Base-by-base conservation (phyloP, 1,140 invertebrate genomes). In the Adelges cooleyi region DNA sequence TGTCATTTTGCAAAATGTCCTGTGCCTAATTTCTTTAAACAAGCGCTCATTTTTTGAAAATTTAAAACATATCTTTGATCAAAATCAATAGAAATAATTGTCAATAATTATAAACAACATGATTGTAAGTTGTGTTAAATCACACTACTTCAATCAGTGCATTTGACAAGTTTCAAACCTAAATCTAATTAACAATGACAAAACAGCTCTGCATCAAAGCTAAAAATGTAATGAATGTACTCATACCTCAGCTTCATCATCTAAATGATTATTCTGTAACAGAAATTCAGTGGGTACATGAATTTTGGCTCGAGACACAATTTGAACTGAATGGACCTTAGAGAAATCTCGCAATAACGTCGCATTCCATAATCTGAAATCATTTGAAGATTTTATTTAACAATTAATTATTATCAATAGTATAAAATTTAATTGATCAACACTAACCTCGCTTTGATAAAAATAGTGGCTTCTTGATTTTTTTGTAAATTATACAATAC, bases 331-430 rank as follows among this genome's bases (percentile, higher is more conserved):
- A 72, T 90, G 85, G n/a, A 92, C 87, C 49, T 84, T 79, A 0
- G 87, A 84, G 76, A 92, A 93, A 74, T 94, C 87, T 72, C 90
- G 86, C 1, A 90, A 84, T 13, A 96, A 76, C 0, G 92, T 95
- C 1, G 86, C 84, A 78, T 94, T 95, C 92, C 92, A 95, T 8
- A 96, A 77, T 52, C 89, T 81, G 48, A 59, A 59, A 68, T 36
- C 40, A 46, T 51, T 51, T 51, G 20, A 27, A 48, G 13, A 20
- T 17, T 33, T 6, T 6, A 33, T 6, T 23, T 6, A 53, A 8
- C 51, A 25, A 27, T 33, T 25, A 53, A 25, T 53, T 48, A 15
- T 48, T 48, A 6, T 22, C 44, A 48, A 17, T 6, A n/a, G 20
- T 48, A 20, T 27, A 33, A 15, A 66, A 20, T 25, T 8, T n/a